Evolutionary conservation across 53 echinoderm and acorn worm species (phyloP), one percentile per base, ranked within the genome.

Genomic region (Mesocentrotus franciscanus): DNA sequence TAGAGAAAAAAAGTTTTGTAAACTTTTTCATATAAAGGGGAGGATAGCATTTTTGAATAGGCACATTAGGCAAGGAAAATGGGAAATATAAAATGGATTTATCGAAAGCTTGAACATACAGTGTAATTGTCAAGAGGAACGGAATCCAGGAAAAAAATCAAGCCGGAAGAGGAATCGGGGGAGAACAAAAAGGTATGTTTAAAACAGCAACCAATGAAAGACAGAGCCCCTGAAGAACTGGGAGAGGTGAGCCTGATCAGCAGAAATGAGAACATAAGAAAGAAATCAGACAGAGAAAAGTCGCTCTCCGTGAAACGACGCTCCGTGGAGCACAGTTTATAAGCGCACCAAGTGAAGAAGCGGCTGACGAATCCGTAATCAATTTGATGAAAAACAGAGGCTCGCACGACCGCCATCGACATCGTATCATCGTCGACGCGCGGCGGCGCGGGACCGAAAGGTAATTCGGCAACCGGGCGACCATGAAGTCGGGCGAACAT

Each of bases 321-420:
- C 92, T 66, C 92, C 39, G 68, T 16, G 92, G 92, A 92, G 62
- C 92, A 89, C 92, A 92, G 91, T 91, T 70, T 92, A 92, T 70
- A 64, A 68, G 70, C 39, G 68, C 71, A 66, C 39, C 30, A 92
- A 92, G 70, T 92, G 92, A 66, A 68, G 35, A 92, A 92, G 92
- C 92, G 92, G 20, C 15, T 91, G 62, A 70, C n/a, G 34, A 68
- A 36, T 61, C 68, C 20, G 22, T 62, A 91, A 91, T 91, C 91
- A 64, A 91, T 91, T 91, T 91, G 66, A 66, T 36, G 61, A 91
- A 91, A 66, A 91, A 64, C 17, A 61, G 84, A 84, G 56, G 87
- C 29, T 55, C 22, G 22, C 55, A 18, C 12, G 16, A 20, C 8
- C 42, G 39, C 39, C 84, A 29, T 49, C 58, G 27, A 87, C 87